phyloP scores from a whole-genome alignment of 2,888 invertebrate genomes.

The Suillia variegata region DNA sequence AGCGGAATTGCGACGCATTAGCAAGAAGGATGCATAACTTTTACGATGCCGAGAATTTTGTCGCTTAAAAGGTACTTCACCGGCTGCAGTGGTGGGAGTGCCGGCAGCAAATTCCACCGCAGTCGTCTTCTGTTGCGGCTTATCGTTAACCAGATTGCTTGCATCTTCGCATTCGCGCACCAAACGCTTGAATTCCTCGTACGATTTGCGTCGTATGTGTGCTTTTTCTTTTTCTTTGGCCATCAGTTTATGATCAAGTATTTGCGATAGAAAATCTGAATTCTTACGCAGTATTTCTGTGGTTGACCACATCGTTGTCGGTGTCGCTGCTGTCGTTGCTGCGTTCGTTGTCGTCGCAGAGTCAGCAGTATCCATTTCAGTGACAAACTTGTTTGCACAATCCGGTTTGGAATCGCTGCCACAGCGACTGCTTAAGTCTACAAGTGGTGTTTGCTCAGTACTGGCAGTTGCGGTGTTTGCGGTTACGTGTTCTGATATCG shows the following conservation, averaged over 20 bases:
- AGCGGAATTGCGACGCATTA: conserved; percentile 43
- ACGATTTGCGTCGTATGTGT: conserved; percentile 59
- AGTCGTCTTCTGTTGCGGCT: not conserved
- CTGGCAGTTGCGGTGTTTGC: conserved; percentile 29
- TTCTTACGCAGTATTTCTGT: conserved; percentile 57
- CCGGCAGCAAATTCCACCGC: conserved; percentile 5
- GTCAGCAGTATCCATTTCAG: conserved; percentile 53
- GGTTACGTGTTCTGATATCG: conserved; percentile 56
- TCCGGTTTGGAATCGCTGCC: conserved; percentile 40
- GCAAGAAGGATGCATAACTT: conserved; percentile 50
- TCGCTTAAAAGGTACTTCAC: conserved; percentile 43
- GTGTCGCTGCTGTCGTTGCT: not conserved
- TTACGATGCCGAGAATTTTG: conserved; percentile 58
- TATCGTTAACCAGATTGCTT: conserved; percentile 20
- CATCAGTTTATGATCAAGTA: conserved; percentile 56
- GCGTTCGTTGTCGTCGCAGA: no score
- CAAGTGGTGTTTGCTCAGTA: conserved; percentile 25
- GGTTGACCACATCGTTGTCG: conserved; percentile 30
- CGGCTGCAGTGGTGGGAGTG: not conserved
- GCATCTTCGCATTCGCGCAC: conserved; percentile 54
- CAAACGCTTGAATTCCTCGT: conserved; percentile 61
- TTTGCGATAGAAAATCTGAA: conserved; percentile 58
- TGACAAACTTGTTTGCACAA: conserved; percentile 48
- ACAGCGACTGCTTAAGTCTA: conserved; percentile 21
- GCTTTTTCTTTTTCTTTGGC: conserved; percentile 56